Percentiles rank a stretch among this genome's conserved stretches.
phyloP scores from a whole-genome alignment of 2,888 invertebrate genomes.

The Acleris sparsana region DNA sequence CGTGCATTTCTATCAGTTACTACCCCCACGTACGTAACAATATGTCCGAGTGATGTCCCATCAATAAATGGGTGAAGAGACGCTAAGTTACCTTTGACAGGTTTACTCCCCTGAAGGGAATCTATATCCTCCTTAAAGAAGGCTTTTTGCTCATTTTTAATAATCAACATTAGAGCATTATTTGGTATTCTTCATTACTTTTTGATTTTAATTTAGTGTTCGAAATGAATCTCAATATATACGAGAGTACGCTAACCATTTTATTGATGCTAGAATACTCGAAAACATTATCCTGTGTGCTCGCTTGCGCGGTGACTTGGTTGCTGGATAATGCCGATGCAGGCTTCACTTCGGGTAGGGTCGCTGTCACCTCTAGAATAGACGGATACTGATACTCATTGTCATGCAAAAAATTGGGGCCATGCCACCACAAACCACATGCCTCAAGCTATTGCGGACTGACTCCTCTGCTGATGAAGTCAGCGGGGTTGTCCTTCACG shows the following conservation, averaged over 20 bases:
- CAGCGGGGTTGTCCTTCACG: constrained; percentile 37
- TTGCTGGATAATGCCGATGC: neutral
- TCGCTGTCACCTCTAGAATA: neutral
- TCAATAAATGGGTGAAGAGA: constrained; percentile 17
- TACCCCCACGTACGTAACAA: no score
- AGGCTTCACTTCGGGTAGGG: constrained; percentile 22
- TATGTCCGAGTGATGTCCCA: no score
- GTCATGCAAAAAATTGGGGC: constrained; percentile 10
- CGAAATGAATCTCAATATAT: constrained; percentile 31
- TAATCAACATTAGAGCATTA: constrained; percentile 20
- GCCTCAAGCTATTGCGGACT: constrained; percentile 11
- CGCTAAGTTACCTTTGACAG: constrained; percentile 27
- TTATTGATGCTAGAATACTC: constrained; percentile 38
- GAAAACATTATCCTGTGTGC: constrained; percentile 5
- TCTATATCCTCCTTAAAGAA: constrained; percentile 35
- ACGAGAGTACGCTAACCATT: constrained; percentile 32
- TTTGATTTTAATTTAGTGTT: constrained; percentile 26
- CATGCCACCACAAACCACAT: constrained; percentile 30
- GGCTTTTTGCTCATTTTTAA: constrained; percentile 36
- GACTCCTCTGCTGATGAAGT: constrained; percentile 33
- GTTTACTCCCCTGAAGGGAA: constrained; percentile 6
- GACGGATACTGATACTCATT: constrained; percentile 9
- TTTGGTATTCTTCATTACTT: constrained; percentile 17
- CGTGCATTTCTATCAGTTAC: no score
- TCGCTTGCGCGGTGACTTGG: neutral